Evolutionary conservation across 2,797 vertebrate species (phyloP).

Genomic region (Liparis tanakae): DNA sequence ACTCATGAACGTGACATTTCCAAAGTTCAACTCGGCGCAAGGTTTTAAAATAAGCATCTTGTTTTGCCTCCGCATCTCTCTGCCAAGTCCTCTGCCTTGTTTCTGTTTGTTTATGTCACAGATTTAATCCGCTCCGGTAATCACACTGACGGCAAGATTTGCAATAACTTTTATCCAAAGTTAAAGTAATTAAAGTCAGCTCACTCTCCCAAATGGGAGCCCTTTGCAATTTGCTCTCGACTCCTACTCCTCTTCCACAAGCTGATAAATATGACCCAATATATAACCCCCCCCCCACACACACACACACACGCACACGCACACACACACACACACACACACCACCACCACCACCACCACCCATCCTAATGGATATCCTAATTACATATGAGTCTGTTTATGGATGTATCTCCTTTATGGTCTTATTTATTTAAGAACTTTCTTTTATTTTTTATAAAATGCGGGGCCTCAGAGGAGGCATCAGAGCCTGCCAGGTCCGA

Average conservation of each 20-base stretch:
- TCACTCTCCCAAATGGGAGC: constrained; percentile 1
- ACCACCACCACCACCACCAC: no score
- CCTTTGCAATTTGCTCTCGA: neutral
- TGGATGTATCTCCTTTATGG: neutral
- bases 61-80: constrained; percentile 4
- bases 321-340: no score
- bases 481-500: no score
- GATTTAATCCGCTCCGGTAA: constrained; percentile 4
- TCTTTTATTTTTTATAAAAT: no score
- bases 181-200: constrained; percentile 8
- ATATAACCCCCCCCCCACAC: no score
- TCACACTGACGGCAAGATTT: constrained; percentile 12
- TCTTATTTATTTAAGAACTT: neutral
- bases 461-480: no score
- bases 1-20: constrained; percentile 8
- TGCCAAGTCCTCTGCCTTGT: constrained; percentile 12
- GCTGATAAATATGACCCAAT: neutral
- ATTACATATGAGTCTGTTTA: neutral
- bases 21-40: constrained; percentile 18
- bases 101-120: constrained; percentile 17
- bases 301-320: no score
- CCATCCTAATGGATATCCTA: neutral
- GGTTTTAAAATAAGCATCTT: constrained; percentile 13
- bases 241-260: neutral
- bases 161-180: constrained; percentile 1